Conservation (phyloP, 35 echinoderm and acorn worm species). For the Lytechinus variegatus region DNA sequence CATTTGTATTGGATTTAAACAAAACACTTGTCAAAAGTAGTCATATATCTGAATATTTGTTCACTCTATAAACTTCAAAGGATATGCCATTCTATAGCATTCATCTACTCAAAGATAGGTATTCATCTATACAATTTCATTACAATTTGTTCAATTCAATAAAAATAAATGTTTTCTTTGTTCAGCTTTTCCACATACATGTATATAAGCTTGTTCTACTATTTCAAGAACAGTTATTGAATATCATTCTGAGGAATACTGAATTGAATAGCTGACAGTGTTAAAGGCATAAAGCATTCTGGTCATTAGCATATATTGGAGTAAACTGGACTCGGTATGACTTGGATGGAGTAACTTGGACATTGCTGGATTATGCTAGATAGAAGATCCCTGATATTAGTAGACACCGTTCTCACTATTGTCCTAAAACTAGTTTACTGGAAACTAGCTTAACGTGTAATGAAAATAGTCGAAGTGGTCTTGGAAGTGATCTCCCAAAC, state of each 20-base stretch:
- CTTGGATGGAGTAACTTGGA: neutral
- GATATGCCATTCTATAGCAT: neutral
- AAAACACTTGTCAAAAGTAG: neutral
- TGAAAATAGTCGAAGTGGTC: too few species aligned
- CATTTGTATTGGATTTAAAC: neutral
- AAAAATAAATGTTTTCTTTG: too few species aligned
- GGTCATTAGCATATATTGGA: neutral
- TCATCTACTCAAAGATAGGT: too few species aligned
- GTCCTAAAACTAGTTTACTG: too few species aligned
- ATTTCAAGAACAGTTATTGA: neutral
- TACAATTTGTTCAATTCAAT: too few species aligned
- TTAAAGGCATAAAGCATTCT: neutral
- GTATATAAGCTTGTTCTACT: neutral
- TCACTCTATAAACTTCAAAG: neutral
- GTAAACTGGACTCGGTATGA: neutral
- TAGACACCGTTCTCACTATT: too few species aligned
- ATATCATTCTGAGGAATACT: neutral
- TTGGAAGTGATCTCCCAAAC: too few species aligned
- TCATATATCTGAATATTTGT: neutral
- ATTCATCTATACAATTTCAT: too few species aligned
- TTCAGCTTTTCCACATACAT: neutral
- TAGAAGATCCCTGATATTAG: neutral
- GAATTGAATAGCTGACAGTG: neutral
- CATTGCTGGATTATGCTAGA: neutral
- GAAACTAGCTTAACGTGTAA: too few species aligned